Evolutionary conservation across 2,797 vertebrate genomes (phyloP).

Genomic region (Balearica regulorum): DNA sequence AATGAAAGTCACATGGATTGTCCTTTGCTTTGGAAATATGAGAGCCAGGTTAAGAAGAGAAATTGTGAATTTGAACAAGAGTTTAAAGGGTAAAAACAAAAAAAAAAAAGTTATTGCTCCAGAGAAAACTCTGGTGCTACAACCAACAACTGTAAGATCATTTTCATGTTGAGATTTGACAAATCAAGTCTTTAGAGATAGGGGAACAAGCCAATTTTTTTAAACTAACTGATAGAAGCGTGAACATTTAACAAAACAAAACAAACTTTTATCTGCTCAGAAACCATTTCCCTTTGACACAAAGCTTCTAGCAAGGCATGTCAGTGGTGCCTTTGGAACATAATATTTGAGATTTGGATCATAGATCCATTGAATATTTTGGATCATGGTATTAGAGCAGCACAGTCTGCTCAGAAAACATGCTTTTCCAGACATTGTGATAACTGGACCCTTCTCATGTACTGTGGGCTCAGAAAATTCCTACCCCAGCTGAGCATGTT

Average conservation of each 20-base stretch:
- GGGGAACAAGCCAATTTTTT: neutral
- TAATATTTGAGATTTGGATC: neutral
- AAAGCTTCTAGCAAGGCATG: neutral
- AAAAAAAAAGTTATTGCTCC: neutral
- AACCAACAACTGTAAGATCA: neutral
- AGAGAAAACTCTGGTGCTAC: neutral
- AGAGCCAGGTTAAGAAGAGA: neutral
- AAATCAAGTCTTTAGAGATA: neutral
- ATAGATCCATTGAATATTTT: neutral
- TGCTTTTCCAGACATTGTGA: rapidly evolving
- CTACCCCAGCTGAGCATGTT: rapidly evolving
- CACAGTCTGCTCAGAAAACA: neutral
- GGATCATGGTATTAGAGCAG: neutral
- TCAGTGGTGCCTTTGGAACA: neutral
- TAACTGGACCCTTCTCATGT: neutral
- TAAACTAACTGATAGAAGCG: neutral
- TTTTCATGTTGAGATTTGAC: neutral
- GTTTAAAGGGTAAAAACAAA: neutral
- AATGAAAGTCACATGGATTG: neutral
- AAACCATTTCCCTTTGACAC: neutral
- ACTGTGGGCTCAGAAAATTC: neutral
- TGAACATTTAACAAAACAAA: neutral
- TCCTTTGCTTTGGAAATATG: neutral
- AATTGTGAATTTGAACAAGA: neutral
- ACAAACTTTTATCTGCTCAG: neutral